Evolutionary conservation across 1,140 invertebrate species (phyloP).

Genomic region (Pseudomyrmex cubaensis): DNA sequence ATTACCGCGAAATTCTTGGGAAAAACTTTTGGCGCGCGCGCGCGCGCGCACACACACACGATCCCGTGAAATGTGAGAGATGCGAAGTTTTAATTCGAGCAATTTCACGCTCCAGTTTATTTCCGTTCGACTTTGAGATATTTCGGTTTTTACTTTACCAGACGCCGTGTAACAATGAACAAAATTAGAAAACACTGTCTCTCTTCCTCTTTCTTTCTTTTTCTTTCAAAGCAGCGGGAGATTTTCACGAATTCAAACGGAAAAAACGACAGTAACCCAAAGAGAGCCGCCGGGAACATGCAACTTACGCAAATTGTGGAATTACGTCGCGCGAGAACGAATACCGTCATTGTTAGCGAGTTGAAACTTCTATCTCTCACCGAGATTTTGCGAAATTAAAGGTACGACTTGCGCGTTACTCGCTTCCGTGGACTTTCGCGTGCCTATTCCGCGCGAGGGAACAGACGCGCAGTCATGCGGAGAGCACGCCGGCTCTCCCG

Average conservation of each 20-base stretch:
- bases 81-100: background rate
- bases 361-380: slow-evolving; percentile 30
- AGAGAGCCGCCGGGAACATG: slow-evolving; percentile 4
- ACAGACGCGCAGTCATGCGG: slow-evolving; percentile 40
- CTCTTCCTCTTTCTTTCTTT: background rate
- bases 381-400: slow-evolving; percentile 54
- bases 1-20: background rate
- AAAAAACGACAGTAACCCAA: background rate
- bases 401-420: slow-evolving; percentile 39
- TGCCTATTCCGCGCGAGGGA: slow-evolving; percentile 29
- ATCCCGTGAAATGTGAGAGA: background rate
- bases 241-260: background rate
- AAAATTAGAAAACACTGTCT: slow-evolving; percentile 7
- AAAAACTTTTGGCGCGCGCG: background rate
- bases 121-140: background rate
- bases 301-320: slow-evolving; percentile 23
- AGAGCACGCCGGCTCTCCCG: background rate
- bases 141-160: background rate
- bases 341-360: slow-evolving; percentile 30
- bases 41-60: background rate
- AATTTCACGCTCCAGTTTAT: slow-evolving; percentile 24
- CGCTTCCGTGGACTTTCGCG: slow-evolving; percentile 33
- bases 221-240: background rate
- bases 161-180: background rate
- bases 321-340: slow-evolving; percentile 27